phyloP scores from a whole-genome alignment of 1,140 invertebrate species.

The Cydia amplana region DNA sequence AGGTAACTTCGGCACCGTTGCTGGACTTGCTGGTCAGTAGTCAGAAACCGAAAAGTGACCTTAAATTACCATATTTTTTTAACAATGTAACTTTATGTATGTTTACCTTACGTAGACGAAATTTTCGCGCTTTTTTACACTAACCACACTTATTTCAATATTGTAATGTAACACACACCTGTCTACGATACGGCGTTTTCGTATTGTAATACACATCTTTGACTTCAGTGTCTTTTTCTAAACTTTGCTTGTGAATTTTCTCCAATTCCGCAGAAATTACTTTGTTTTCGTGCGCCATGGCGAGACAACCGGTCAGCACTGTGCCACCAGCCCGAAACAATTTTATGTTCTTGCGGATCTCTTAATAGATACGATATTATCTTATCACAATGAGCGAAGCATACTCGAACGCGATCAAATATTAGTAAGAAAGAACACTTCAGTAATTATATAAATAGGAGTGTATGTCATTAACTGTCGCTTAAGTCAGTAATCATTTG shows the following conservation, averaged over 20 bases:
- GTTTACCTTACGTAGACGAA: background rate
- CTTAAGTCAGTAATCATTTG: too few relatives aligned
- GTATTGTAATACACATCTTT: constrained; percentile 41
- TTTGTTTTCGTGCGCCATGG: background rate
- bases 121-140: background rate
- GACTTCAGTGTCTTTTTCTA: constrained; percentile 47
- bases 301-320: background rate
- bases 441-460: background rate
- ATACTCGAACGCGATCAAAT: background rate
- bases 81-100: too few relatives aligned
- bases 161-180: constrained; percentile 51
- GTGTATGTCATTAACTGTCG: background rate
- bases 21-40: too few relatives aligned
- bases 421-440: background rate
- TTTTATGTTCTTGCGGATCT: background rate
- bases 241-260: constrained; percentile 57
- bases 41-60: too few relatives aligned
- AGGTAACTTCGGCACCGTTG: too few relatives aligned
- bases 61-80: too few relatives aligned
- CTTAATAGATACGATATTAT: constrained; percentile 15
- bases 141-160: background rate
- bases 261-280: constrained; percentile 43
- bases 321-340: background rate
- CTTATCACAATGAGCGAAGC: background rate
- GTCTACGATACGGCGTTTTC: constrained; percentile 55